Conservation (phyloP, 2,113 vertebrate genomes). For the Vulpes vulpes region DNA sequence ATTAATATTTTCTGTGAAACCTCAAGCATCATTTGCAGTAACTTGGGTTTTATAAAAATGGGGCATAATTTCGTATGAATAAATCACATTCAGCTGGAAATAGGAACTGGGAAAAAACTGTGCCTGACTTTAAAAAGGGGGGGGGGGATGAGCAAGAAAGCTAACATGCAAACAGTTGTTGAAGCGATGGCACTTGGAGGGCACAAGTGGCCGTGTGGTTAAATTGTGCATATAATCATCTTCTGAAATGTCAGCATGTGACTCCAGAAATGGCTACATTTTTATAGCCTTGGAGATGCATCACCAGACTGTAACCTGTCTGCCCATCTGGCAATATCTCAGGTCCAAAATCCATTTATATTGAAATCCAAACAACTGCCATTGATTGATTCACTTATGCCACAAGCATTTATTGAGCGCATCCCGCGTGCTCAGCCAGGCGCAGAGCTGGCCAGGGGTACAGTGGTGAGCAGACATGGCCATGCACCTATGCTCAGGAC, state of each 20-base stretch:
- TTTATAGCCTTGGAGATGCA: conserved; percentile 79
- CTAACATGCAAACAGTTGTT: conserved; percentile 73
- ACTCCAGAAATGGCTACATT: conserved; percentile 73
- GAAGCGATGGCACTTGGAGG: conserved; percentile 75
- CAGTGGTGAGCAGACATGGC: neutral
- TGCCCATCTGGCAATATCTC: conserved; percentile 80
- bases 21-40: conserved; percentile 86
- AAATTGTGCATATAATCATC: conserved; percentile 84
- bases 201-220: conserved; percentile 57
- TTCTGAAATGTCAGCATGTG: conserved; percentile 82
- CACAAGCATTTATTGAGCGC: neutral
- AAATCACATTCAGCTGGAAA: conserved; percentile 83
- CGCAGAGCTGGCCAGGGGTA: neutral
- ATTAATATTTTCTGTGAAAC: conserved; percentile 88
- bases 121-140: conserved; percentile 57
- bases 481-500: fast-evolving
- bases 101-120: conserved; percentile 60
- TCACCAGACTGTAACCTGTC: conserved; percentile 80
- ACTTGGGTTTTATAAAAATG: conserved; percentile 88
- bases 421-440: neutral
- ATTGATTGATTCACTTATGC: conserved; percentile 66
- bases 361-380: conserved; percentile 76
- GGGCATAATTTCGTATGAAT: conserved; percentile 87
- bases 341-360: conserved; percentile 81
- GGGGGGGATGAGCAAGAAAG: conserved; percentile 70